Evolutionary conservation across 1,140 invertebrate genomes (phyloP).

Genomic region (Myzus persicae): DNA sequence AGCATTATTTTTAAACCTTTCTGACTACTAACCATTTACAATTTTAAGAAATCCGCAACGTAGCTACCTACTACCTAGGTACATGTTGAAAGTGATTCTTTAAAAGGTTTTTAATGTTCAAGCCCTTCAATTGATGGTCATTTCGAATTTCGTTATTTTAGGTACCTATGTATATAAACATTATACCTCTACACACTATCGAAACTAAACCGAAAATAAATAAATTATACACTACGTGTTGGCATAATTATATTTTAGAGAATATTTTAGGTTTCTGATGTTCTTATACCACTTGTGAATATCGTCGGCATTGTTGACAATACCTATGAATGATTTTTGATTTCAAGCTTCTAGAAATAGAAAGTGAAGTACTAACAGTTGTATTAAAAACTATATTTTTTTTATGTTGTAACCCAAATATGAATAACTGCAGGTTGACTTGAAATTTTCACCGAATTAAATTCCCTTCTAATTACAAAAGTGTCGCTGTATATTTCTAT

Average conservation of each 20-base stretch:
- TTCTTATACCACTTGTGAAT: neutral
- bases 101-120: constrained; percentile 36
- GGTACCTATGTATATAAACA: neutral
- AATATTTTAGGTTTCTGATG: neutral
- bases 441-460: too few relatives aligned
- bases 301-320: neutral
- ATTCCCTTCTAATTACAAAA: too few relatives aligned
- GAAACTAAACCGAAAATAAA: too few relatives aligned
- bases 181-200: neutral
- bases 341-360: neutral
- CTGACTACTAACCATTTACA: constrained; percentile 32
- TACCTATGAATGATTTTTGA: neutral
- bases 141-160: constrained; percentile 27
- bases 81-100: constrained; percentile 21
- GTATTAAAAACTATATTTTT: neutral
- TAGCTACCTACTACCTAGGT: too few relatives aligned
- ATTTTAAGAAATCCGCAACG: neutral
- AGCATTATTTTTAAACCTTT: constrained; percentile 28
- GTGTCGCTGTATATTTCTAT: too few relatives aligned
- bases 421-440: too few relatives aligned
- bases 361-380: neutral
- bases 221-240: too few relatives aligned
- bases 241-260: too few relatives aligned
- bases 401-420: neutral
- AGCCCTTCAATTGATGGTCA: neutral